Evolutionary conservation across 2,797 vertebrate species (phyloP).

Genomic region (Neosilurus hyrtlii): DNA sequence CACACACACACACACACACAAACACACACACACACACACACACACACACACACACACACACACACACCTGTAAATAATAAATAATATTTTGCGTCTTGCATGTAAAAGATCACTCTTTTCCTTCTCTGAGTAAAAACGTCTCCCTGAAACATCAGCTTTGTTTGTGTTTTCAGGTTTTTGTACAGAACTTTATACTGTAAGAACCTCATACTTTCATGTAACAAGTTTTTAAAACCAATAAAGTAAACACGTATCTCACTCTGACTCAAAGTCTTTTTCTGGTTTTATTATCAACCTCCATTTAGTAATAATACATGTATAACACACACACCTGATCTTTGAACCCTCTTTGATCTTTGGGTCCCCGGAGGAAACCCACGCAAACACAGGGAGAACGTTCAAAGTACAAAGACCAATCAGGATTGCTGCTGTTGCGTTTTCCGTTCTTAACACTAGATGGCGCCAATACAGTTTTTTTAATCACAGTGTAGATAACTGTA

Average conservation of each 20-base stretch:
- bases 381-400: too few species aligned
- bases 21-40: background rate
- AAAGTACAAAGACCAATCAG: too few species aligned
- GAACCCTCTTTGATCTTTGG: too few species aligned
- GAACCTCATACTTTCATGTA: background rate
- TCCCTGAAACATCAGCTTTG: background rate
- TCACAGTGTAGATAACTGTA: too few species aligned
- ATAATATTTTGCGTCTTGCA: too few species aligned
- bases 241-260: conserved; percentile 31
- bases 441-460: too few species aligned
- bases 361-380: too few species aligned
- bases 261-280: background rate
- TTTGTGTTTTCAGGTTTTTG: conserved; percentile 22
- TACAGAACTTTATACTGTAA: conserved; percentile 30
- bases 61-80: conserved; percentile 26
- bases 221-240: conserved; percentile 41
- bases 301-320: background rate
- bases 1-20: background rate
- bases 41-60: conserved; percentile 10
- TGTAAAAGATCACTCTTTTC: too few species aligned
- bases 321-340: background rate
- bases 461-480: too few species aligned
- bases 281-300: background rate
- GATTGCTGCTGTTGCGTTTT: too few species aligned
- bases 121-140: background rate